Evolutionary conservation across 2,888 invertebrate species (phyloP).

Genomic region (Stratiomys singularior): DNA sequence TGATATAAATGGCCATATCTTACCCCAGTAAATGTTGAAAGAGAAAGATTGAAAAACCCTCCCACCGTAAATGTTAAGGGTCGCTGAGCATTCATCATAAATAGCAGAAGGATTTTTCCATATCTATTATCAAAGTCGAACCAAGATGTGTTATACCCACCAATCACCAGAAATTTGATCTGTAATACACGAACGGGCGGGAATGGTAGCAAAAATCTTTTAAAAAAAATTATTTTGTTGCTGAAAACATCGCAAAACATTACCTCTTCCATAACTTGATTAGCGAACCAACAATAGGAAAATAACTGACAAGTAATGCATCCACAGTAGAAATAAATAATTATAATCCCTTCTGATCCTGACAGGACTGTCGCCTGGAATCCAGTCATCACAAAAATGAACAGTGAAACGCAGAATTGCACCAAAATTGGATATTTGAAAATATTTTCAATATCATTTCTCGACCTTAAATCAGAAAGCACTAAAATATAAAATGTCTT

Average conservation of each 20-base stretch:
- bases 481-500: too few relatives aligned
- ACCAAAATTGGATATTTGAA: conserved; percentile 56
- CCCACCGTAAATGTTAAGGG: conserved; percentile 58
- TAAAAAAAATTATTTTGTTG: background rate
- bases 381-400: conserved; percentile 57
- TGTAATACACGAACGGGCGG: too few relatives aligned
- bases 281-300: conserved; percentile 59
- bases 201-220: background rate
- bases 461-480: too few relatives aligned
- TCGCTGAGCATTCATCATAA: conserved; percentile 55
- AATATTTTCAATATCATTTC: conserved; percentile 55
- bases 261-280: conserved; percentile 57
- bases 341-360: conserved; percentile 53
- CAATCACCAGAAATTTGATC: conserved; percentile 54
- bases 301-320: conserved; percentile 57
- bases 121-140: conserved; percentile 55
- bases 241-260: conserved; percentile 50
- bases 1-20: too few relatives aligned
- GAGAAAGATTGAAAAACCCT: conserved; percentile 56
- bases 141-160: conserved; percentile 57
- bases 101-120: conserved; percentile 55
- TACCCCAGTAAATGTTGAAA: conserved; percentile 7
- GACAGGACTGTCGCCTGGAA: conserved; percentile 57
- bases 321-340: conserved; percentile 57
- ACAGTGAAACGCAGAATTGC: conserved; percentile 57